phyloP scores from a whole-genome alignment of 2,797 vertebrate species.

The Melanotaenia nigrans region DNA sequence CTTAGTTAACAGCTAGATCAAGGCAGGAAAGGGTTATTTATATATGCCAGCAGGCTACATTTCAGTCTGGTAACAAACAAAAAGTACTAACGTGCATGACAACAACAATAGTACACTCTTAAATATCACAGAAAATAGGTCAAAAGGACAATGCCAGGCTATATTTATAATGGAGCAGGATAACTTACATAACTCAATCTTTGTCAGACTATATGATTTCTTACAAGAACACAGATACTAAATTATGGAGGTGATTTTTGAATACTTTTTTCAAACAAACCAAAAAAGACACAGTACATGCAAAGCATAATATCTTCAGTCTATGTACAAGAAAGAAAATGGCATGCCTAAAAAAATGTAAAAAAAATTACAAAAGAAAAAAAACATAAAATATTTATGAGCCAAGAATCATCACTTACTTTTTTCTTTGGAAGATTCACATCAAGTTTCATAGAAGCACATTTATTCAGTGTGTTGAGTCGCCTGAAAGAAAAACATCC shows the following conservation, averaged over 20 bases:
- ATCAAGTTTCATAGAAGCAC: slow-evolving; percentile 99
- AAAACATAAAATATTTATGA: background rate
- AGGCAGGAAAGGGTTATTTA: slow-evolving; percentile 32
- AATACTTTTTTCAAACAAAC: background rate
- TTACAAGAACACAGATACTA: background rate
- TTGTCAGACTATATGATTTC: slow-evolving; percentile 27
- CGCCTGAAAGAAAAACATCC: slow-evolving; percentile 85
- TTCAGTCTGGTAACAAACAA: slow-evolving; percentile 44
- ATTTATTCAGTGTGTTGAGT: slow-evolving; percentile 98
- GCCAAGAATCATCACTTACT: slow-evolving; percentile 82
- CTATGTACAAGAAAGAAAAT: background rate
- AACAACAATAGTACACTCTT: slow-evolving; percentile 51
- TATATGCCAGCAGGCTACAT: slow-evolving; percentile 37
- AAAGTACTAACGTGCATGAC: slow-evolving; percentile 35
- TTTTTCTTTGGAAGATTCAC: slow-evolving; percentile 98
- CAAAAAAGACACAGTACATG: background rate
- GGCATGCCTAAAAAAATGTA: background rate
- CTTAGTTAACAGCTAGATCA: slow-evolving; percentile 33
- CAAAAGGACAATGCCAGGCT: slow-evolving; percentile 31
- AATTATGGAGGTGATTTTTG: background rate
- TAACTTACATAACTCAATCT: slow-evolving; percentile 6
- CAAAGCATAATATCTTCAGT: background rate
- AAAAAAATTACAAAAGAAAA: slow-evolving; percentile 75
- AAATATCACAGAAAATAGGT: slow-evolving; percentile 58
- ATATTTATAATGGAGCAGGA: slow-evolving; percentile 27